Conservation (phyloP, 2,113 vertebrate genomes). For the Motacilla tschutschensis region DNA sequence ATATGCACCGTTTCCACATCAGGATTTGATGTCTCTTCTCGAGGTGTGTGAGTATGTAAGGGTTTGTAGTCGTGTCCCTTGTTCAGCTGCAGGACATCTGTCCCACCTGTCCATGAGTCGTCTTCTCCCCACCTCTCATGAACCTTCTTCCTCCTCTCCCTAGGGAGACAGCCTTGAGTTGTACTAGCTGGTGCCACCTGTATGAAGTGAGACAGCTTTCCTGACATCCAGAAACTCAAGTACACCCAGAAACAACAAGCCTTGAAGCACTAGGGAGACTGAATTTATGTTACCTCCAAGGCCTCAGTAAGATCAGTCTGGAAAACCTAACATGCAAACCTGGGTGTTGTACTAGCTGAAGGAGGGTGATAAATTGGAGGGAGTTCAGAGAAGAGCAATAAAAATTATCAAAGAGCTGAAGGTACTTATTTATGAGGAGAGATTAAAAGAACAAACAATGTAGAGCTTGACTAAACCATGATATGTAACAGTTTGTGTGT, state of each 20-base stretch:
- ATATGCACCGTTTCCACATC: background rate
- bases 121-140: background rate
- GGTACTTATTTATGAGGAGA: constrained; percentile 23
- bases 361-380: constrained; percentile 25
- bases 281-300: background rate
- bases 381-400: constrained; percentile 29
- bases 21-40: background rate
- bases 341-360: background rate
- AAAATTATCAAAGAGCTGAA: constrained; percentile 13
- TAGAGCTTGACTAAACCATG: constrained; percentile 18
- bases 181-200: background rate
- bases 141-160: background rate
- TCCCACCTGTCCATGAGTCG: background rate
- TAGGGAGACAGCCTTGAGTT: background rate
- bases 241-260: background rate
- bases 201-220: background rate
- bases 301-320: background rate
- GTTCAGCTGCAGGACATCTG: background rate
- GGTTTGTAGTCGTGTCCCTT: background rate
- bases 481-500: background rate
- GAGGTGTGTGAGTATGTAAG: background rate
- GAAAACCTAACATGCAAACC: constrained; percentile 1
- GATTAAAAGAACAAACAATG: constrained; percentile 38
- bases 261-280: background rate
- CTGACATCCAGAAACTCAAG: background rate